phyloP scores from a whole-genome alignment of 92 coral and sea anemone species.

The Actinernus sp. region DNA sequence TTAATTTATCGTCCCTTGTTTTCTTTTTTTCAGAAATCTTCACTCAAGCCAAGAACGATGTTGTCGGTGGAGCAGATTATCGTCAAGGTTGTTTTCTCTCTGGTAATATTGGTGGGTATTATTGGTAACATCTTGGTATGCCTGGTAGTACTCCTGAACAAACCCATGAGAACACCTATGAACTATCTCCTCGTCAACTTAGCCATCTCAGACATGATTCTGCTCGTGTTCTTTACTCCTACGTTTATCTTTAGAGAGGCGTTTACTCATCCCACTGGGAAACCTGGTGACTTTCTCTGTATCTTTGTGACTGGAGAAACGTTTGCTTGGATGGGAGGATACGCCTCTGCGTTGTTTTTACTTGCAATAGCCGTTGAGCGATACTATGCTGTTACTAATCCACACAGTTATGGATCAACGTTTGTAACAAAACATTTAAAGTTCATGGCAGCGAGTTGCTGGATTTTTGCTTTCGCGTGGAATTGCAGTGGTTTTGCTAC shows the following conservation, averaged over 20 bases:
- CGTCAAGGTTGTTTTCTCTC: too few species aligned
- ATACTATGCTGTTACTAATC: conserved; percentile 38
- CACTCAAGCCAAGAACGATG: too few species aligned
- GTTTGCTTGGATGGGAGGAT: conserved; percentile 57
- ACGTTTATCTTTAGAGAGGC: conserved; percentile 4
- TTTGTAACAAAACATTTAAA: conserved; percentile 36
- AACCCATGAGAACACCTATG: not conserved
- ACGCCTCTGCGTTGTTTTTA: conserved; percentile 48
- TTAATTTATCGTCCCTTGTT: too few species aligned
- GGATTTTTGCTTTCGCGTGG: conserved; percentile 53
- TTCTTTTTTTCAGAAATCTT: too few species aligned
- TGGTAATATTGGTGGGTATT: not conserved
- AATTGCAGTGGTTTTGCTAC: conserved; percentile 40
- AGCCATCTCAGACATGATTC: conserved; percentile 38
- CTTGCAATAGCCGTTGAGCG: conserved; percentile 59
- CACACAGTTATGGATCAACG: conserved; percentile 19
- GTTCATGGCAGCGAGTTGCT: conserved; percentile 12
- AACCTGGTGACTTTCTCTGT: conserved; percentile 8
- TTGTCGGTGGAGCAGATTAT: too few species aligned
- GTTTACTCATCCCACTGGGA: conserved; percentile 27
- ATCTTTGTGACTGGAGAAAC: conserved; percentile 50
- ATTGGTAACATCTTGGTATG: not conserved
- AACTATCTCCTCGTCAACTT: conserved; percentile 24
- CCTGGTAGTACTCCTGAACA: not conserved
- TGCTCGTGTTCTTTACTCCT: conserved; percentile 1